Evolutionary conservation across 2,888 invertebrate genomes (phyloP).

Genomic region (Habrosyne pyritoides): DNA sequence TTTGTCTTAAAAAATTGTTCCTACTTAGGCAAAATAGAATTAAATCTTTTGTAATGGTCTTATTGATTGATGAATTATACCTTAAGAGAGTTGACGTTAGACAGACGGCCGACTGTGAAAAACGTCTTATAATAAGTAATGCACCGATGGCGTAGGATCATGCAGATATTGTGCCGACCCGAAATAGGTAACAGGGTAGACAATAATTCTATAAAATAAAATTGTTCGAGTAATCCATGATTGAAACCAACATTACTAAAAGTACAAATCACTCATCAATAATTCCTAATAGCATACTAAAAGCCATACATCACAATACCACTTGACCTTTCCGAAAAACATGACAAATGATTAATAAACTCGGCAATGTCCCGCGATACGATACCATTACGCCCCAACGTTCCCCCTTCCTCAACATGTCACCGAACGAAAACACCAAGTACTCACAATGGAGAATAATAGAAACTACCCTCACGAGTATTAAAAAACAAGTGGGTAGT

Average conservation of each 20-base stretch:
- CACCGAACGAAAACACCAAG: constrained; percentile 75
- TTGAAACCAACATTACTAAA: neutral
- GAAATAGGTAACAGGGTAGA: too few species aligned
- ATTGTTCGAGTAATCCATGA: neutral
- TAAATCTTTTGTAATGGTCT: too few species aligned
- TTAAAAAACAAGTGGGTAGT: constrained; percentile 79
- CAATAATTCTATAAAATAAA: too few species aligned
- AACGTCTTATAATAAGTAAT: too few species aligned
- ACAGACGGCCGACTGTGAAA: too few species aligned
- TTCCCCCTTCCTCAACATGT: constrained; percentile 41
- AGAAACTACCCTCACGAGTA: constrained; percentile 73
- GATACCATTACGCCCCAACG: constrained; percentile 17
- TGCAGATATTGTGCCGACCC: too few species aligned
- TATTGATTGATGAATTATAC: too few species aligned
- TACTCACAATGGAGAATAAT: constrained; percentile 72
- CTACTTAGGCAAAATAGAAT: too few species aligned
- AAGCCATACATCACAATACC: constrained; percentile 40
- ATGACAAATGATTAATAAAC: constrained; percentile 62
- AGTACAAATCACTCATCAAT: neutral
- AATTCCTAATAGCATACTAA: constrained; percentile 12
- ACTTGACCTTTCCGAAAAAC: constrained; percentile 62
- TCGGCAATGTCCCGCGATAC: constrained; percentile 15
- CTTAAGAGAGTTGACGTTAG: too few species aligned
- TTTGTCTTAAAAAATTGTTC: too few species aligned
- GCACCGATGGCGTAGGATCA: too few species aligned